Base-by-base conservation (phyloP, 2,888 invertebrate species). In the Apodemia hepburni region DNA sequence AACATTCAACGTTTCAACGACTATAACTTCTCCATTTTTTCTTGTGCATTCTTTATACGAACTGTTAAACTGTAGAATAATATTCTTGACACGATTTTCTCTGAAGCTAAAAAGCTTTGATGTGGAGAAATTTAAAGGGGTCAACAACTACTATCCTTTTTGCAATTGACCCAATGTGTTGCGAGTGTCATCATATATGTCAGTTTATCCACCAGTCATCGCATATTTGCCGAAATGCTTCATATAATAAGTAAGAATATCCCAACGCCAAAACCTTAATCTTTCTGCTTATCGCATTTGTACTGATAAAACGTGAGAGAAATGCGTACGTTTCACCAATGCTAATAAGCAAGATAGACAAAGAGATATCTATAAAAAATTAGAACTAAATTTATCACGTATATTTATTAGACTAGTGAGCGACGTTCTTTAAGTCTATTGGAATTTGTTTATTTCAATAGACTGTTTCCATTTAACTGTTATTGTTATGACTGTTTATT, bases 21-120 rank as follows among this genome's bases (percentile, higher is more conserved):
- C n/a, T 2, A 17, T 8, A 17, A 8, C 17, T 47, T 7, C 45
- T 47, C 45, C 45, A 47, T 17, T 17, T 47, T 47, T 47, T 17
- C 45, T 42, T 15, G 12, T 42, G 42, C 12, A 42, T 42, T 42
- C 42, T 42, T 15, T 15, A 15, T 15, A 42, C 15, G 42, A 42
- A 42, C 42, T 15, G 45, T 47, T 47, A 47, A 47, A 17, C 8
- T 47, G 17, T 47, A 17, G 17, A 47, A 47, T 8, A 47, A 45
- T 45, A 45, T 45, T 45, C 45, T 45, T 45, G 45, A 45, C 45
- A 45, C 45, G 45, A 8, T 45, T 45, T 45, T 45, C 45, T 45
- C 12, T 7, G n/a, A n/a, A 42, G 42, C 42, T 42, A 42, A 42
- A 15, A 5, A n/a, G n/a, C 45, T 45, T 45, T 45, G 45, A 45